Conservation (phyloP, 2,113 vertebrate genomes). For the Puffinus mauretanicus region DNA sequence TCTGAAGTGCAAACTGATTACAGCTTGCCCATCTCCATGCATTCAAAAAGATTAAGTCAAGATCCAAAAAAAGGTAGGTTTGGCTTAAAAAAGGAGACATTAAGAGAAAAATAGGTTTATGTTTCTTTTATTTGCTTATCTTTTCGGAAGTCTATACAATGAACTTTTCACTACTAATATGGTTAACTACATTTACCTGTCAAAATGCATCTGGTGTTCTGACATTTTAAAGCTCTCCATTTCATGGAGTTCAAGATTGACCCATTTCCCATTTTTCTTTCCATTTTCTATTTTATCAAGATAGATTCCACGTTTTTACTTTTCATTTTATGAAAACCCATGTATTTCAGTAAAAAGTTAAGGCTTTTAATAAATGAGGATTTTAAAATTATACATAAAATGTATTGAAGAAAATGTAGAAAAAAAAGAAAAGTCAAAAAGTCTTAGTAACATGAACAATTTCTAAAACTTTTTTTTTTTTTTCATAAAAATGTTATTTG, state of each 20-base stretch:
- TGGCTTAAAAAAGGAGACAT: not conserved
- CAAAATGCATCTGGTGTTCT: not conserved
- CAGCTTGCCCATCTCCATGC: not conserved
- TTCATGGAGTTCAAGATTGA: not conserved
- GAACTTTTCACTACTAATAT: conserved; percentile 12
- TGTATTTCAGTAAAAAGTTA: not conserved
- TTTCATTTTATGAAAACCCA: not conserved
- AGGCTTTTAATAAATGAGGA: not conserved
- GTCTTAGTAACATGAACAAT: not conserved
- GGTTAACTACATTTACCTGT: not conserved
- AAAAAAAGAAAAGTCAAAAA: not conserved
- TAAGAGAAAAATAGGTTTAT: not conserved
- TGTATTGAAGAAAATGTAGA: not conserved
- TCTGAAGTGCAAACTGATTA: not conserved
- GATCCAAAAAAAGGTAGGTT: not conserved
- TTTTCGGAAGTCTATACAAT: not conserved
- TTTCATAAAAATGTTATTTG: not conserved
- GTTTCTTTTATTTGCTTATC: not conserved
- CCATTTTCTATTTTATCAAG: not conserved
- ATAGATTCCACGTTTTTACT: not conserved
- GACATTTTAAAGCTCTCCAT: not conserved
- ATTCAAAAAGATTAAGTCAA: not conserved
- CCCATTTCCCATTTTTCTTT: not conserved
- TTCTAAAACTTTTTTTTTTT: not conserved
- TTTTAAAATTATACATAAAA: not conserved